A percentile compares a stretch with the other conserved stretches of the same genome.
Evolutionary conservation across 2,797 vertebrate genomes (phyloP).

Genomic region (Rhinophrynus dorsalis): DNA sequence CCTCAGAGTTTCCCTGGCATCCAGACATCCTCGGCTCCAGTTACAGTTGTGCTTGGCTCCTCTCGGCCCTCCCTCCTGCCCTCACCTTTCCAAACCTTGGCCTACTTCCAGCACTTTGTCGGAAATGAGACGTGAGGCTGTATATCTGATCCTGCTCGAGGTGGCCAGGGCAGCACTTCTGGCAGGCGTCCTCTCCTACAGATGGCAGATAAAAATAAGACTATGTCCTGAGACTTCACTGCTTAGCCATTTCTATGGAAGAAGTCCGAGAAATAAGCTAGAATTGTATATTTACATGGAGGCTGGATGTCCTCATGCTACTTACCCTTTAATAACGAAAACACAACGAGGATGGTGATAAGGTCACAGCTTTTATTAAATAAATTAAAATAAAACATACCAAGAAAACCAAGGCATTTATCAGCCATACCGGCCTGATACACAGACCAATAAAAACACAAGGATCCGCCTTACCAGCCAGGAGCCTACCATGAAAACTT

Average conservation of each 20-base stretch:
- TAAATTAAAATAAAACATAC: too few relatives aligned
- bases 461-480: too few relatives aligned
- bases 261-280: neutral
- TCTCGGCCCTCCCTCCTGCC: constrained; percentile 3
- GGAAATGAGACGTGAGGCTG: constrained; percentile 19
- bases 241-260: neutral
- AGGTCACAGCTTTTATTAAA: too few relatives aligned
- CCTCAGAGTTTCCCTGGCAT: too few relatives aligned
- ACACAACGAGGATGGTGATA: too few relatives aligned
- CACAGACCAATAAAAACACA: too few relatives aligned
- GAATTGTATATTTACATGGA: neutral
- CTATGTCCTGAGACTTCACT: neutral
- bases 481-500: too few relatives aligned
- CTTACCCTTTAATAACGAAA: too few relatives aligned
- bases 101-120: constrained; percentile 29
- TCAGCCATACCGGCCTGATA: too few relatives aligned
- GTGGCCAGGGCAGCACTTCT: constrained; percentile 26
- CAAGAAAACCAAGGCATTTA: too few relatives aligned
- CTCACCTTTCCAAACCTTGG: constrained; percentile 40
- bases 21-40: constrained; percentile 2
- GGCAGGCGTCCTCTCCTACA: constrained; percentile 28
- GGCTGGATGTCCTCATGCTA: too few relatives aligned
- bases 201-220: constrained; percentile 46
- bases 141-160: constrained; percentile 42
- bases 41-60: constrained; percentile 16